A percentile compares a stretch with the other conserved stretches of the same genome.
phyloP scores from a whole-genome alignment of 2,113 vertebrate species.

The Talpa occidentalis region DNA sequence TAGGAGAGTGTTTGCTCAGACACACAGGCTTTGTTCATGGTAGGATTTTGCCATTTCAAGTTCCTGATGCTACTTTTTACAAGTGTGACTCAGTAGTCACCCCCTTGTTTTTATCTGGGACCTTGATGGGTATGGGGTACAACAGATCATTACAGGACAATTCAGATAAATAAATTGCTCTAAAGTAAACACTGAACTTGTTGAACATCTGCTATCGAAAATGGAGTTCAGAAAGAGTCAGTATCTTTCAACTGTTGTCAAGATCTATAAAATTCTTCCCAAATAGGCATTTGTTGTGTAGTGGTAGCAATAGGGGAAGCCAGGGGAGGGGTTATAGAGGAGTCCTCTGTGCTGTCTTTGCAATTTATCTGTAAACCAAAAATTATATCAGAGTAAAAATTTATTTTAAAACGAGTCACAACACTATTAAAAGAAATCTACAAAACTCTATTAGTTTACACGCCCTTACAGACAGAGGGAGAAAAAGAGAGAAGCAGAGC shows the following conservation, averaged over 20 bases:
- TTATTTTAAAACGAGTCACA: constrained; percentile 3
- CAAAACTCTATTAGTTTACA: background rate
- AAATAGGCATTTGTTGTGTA: background rate
- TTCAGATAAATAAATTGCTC: background rate
- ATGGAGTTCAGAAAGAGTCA: background rate
- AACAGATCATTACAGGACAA: background rate
- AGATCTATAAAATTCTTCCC: background rate
- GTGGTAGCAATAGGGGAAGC: background rate
- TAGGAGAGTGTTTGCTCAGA: constrained; percentile 53
- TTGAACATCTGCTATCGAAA: constrained; percentile 32
- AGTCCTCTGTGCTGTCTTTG: background rate
- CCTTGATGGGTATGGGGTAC: background rate
- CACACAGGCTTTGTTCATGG: constrained; percentile 14
- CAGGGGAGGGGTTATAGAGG: background rate
- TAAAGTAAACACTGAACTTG: background rate
- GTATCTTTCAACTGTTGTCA: background rate
- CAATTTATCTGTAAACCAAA: constrained; percentile 44
- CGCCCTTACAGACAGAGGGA: background rate
- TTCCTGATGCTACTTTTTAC: constrained; percentile 33
- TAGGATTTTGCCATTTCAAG: constrained; percentile 8
- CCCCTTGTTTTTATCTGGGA: background rate
- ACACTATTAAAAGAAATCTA: background rate
- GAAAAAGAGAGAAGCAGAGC: background rate
- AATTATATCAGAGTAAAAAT: constrained; percentile 39
- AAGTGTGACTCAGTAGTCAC: background rate